A percentile compares a stretch with the other conserved stretches of the same genome.
These are phyloP conservation scores for Xerus inauris DNA, from an alignment of 2,113 vertebrate species.

Conservation along the genomic window DNA sequence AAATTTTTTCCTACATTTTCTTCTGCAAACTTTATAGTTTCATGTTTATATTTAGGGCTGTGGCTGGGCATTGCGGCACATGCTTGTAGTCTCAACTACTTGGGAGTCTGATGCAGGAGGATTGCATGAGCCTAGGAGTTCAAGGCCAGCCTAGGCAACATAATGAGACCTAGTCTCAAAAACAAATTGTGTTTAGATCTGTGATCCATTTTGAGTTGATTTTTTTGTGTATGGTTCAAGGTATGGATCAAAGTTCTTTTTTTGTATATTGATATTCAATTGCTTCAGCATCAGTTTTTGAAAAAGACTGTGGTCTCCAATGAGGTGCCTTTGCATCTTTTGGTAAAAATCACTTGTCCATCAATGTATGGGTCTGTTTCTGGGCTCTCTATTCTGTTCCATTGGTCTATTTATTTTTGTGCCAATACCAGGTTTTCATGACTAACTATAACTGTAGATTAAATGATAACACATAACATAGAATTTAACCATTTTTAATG, in stretches of 20 bases:
- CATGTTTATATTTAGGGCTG: not conserved
- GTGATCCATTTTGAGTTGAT: not conserved
- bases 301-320: not conserved
- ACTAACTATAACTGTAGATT: not conserved
- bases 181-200: not conserved
- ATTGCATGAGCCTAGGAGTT: not conserved
- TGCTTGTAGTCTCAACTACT: too few species aligned
- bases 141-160: not conserved
- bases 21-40: not conserved
- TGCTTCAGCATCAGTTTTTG: not conserved
- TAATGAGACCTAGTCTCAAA: not conserved
- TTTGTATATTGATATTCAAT: not conserved
- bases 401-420: not conserved
- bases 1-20: conserved; percentile 6
- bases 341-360: not conserved
- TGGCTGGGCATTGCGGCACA: too few species aligned
- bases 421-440: not conserved
- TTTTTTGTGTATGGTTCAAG: not conserved
- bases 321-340: not conserved
- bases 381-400: not conserved
- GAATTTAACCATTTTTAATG: not conserved
- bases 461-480: not conserved
- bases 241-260: not conserved
- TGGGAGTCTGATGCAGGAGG: too few species aligned
- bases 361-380: not conserved